Evolutionary conservation across 1,140 invertebrate species (phyloP), one percentile per base, ranked within the genome.

Genomic region (Pseudobourletiella spinata): DNA sequence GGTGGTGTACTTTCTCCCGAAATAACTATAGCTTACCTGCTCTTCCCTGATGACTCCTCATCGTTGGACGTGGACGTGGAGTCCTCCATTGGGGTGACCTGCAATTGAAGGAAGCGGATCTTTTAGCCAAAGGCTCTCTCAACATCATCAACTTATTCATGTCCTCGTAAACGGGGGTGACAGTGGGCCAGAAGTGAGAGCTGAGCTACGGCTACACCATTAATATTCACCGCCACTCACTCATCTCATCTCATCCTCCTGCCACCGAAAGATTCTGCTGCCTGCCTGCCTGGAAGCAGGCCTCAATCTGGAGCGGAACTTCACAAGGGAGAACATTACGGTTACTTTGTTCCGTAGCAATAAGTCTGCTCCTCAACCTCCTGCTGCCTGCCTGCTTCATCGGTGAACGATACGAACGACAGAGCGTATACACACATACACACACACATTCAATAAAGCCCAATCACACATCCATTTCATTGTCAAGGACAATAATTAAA

Each of bases 401-500:
- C 32, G 32, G 8, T 11, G 32, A 39, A 39, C n/a, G 8, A n/a
- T 39, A 8, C n/a, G n/a, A 11, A 11, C 32, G 8, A 39, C n/a
- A 39, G n/a, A 39, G 8, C n/a, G n/a, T n/a, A n/a, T n/a, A n/a
- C n/a, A n/a, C 35, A 11, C n/a, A 39, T 39, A 39, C n/a, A 39
- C n/a, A 39, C 11, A 39, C 35, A 39, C 35, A 46, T 22, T 8
- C n/a, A 20, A 25, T 51, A 25, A 51, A 51, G 48, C 25, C 24
- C 48, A 51, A 51, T 51, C 25, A 51, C 28, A 26, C 28, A 51
- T 25, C 14, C 15, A 8, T 16, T 51, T 51, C 25, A 51, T 51
- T 26, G 48, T 51, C 48, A 51, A 51, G 48, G 48, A 51, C 48
- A 51, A 48, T 51, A 51, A 51, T 51, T 51, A 51, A 51, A 51